Evolutionary conservation across 2,797 vertebrate species (phyloP).

Genomic region (Macropus fuliginosus): DNA sequence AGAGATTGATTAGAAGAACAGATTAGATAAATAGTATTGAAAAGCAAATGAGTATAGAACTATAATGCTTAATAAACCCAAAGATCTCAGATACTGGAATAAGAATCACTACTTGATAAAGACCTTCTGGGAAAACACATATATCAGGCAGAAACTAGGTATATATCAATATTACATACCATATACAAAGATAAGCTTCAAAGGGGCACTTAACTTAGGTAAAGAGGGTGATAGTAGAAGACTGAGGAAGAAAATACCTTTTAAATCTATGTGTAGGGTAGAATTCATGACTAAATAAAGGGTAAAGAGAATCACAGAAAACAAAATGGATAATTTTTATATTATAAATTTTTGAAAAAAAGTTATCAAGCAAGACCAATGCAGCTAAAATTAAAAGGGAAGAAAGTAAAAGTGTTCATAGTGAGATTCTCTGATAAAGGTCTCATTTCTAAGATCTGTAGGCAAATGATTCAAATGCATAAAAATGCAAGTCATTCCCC

Average conservation of each 20-base stretch:
- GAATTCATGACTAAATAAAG: not conserved
- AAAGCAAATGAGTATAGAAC: not conserved
- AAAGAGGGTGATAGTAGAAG: not conserved
- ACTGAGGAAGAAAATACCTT: not conserved
- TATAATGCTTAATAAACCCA: not conserved
- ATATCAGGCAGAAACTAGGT: not conserved
- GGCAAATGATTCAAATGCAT: not conserved
- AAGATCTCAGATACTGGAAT: not conserved
- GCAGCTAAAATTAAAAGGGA: not conserved
- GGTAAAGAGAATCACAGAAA: not conserved
- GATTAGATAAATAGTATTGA: not conserved
- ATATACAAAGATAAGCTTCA: not conserved
- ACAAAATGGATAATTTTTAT: not conserved
- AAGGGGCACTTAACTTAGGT: not conserved
- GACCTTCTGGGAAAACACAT: not conserved
- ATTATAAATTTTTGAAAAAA: not conserved
- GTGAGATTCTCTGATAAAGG: not conserved
- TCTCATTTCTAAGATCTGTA: not conserved
- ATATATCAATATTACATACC: not conserved
- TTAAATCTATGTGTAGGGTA: not conserved
- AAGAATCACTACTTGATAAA: not conserved
- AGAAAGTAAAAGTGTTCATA: not conserved
- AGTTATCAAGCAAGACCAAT: not conserved
- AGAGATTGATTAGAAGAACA: not conserved
- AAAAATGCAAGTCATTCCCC: not conserved